Conservation (phyloP, 2,888 invertebrate species). For the Acrobasis consociella region DNA sequence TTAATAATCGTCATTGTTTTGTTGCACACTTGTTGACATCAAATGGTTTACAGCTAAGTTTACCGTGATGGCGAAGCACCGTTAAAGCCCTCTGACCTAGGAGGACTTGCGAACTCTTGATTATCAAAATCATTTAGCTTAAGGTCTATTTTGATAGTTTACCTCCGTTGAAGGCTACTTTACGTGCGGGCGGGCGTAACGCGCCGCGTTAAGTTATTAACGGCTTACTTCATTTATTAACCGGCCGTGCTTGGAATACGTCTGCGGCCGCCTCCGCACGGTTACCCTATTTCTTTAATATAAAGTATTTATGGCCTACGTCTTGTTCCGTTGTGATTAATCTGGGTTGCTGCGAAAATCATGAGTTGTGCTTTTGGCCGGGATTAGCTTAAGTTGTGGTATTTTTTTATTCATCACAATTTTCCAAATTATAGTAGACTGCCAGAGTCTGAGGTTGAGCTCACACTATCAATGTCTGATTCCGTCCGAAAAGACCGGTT, state of each 20-base stretch:
- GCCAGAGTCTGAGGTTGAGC: background rate
- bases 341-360: slow-evolving; percentile 18
- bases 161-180: slow-evolving; percentile 27
- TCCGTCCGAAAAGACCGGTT: too few relatives aligned
- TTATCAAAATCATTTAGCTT: too few relatives aligned
- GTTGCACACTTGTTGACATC: too few relatives aligned
- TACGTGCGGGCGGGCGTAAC: slow-evolving; percentile 23
- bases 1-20: too few relatives aligned
- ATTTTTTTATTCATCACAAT: slow-evolving; percentile 10
- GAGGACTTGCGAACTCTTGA: too few relatives aligned
- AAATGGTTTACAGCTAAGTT: too few relatives aligned
- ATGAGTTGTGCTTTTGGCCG: slow-evolving; percentile 11
- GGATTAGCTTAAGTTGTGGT: slow-evolving; percentile 7
- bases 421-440: background rate
- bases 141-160: background rate
- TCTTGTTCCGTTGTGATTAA: slow-evolving; percentile 23
- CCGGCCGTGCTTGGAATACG: slow-evolving; percentile 33
- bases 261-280: slow-evolving; percentile 9
- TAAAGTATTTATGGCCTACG: slow-evolving; percentile 24
- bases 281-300: slow-evolving; percentile 23
- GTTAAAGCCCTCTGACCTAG: too few relatives aligned
- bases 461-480: too few relatives aligned
- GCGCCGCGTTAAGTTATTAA: slow-evolving; percentile 36
- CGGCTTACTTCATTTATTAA: slow-evolving; percentile 40
- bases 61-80: too few relatives aligned